Evolutionary conservation across 2,888 invertebrate species (phyloP), one percentile per base, ranked within the genome.

Genomic region (Lasioglossum marginatum): DNA sequence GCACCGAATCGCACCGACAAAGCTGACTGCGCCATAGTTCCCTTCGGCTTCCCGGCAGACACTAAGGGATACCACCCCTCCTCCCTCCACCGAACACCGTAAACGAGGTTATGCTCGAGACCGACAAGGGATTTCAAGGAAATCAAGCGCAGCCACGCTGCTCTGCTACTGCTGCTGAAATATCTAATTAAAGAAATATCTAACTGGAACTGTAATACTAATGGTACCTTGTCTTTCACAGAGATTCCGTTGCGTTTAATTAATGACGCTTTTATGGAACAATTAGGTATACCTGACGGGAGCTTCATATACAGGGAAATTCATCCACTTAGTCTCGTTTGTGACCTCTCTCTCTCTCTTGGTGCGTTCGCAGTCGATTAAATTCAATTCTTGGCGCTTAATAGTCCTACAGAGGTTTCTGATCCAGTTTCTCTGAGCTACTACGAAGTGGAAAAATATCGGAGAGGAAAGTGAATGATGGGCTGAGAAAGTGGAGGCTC

Each of bases 1-100:
- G 82, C 82, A 83, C 31, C 79, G 87, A 90, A 87, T 90, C 83
- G 68, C 83, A 71, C 70, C 75, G 75, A 75, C 83, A 76, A 90
- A 89, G 84, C 87, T 73, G 85, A 90, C 85, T 88, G 79, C 52
- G 79, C 63, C 70, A 57, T 68, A 82, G 77, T 86, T 85, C 79
- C 57, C 72, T 68, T 60, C 27, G 16, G 60, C 60, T 27, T 60
- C 14, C 60, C 27, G 12, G 10, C 52, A 27, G 60, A 16, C 60
- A 60, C 60, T 60, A 31, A 27, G 27, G 27, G 60, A 52, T 52
- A 4, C 60, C n/a, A 4, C 12, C 5, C 57, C n/a, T 12, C 57
- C 4, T 3, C 5, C 4, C 60, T 27, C 14, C 0, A 12, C 12
- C 14, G 52, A n/a, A 52, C n/a, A n/a, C 1, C 60, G 27, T 27